Evolutionary conservation across 2,888 invertebrate genomes (phyloP), one percentile per base, ranked within the genome.

Genomic region (Cataglyphis albicans): DNA sequence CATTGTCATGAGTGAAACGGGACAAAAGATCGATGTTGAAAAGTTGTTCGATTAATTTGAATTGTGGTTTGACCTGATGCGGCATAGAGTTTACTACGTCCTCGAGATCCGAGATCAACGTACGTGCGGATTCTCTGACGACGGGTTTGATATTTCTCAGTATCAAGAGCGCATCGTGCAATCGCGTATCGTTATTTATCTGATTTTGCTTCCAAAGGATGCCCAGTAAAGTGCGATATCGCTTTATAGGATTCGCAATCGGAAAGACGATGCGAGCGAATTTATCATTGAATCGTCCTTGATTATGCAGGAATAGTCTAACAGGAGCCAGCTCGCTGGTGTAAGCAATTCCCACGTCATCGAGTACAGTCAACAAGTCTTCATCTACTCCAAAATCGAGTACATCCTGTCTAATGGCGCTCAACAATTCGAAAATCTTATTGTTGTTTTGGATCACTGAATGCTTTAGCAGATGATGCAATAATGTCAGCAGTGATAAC

Each of bases 81-180:
- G 82, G 82, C 4, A 82, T 76, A 9, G 48, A 18, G 0, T 59
- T 64, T 18, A 76, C 35, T 35, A 82, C 48, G 2, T 76, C 82
- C 0, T 38, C 18, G 15, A 76, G 59, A 21, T 76, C 67, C 12
- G 76, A 64, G 9, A 67, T 32, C 15, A 29, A 10, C 0, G 55
- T 41, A 41, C 3, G 1, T 1, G 41, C 7, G 52, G 25, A 5
- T 44, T 52, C 18, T 72, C 5, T 0, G 12, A 5, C 1, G 1
- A 32, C 10, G 25, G 38, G 32, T n/a, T 35, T 9, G 15, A 44
- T 72, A 29, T 72, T 72, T 12, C 5, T 80, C 35, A 80, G 15
- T 48, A 12, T n/a, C 12, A 44, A 44, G 18, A 80, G 32, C 18
- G 72, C 72, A 4, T 70, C 32, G 7, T 21, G 44, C 12, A 80